Evolutionary conservation across 2,113 vertebrate genomes (phyloP).

Genomic region (Periophthalmodon schlosseri): DNA sequence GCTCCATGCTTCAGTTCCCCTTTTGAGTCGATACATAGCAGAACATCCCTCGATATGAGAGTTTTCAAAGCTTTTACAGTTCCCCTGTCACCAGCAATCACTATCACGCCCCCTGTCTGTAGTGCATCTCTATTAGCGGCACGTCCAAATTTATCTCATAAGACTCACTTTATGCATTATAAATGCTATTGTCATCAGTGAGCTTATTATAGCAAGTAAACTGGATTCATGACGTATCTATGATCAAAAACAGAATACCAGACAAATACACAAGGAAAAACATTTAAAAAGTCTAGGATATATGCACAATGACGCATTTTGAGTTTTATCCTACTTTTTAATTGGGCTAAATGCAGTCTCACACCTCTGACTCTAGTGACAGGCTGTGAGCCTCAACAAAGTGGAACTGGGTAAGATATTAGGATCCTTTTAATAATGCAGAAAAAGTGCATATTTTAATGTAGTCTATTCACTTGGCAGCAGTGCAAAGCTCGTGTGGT

Average conservation of each 20-base stretch:
- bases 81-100: slow-evolving; percentile 60
- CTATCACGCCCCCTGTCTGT: slow-evolving; percentile 30
- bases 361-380: background rate
- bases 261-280: no score
- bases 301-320: no score
- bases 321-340: no score
- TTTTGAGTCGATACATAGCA: slow-evolving; percentile 51
- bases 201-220: background rate
- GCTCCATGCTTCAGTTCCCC: slow-evolving; percentile 56
- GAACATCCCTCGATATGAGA: slow-evolving; percentile 56
- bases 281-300: no score
- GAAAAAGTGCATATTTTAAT: background rate
- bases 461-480: background rate
- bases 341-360: no score
- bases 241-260: no score
- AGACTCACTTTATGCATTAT: background rate
- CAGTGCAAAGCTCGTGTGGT: background rate
- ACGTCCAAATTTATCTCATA: background rate
- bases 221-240: no score
- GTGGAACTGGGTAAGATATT: background rate
- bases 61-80: slow-evolving; percentile 52
- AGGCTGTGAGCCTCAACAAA: background rate
- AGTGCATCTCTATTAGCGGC: slow-evolving; percentile 16
- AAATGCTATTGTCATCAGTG: background rate
- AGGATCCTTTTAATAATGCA: background rate